Conservation (phyloP, 2,797 vertebrate species). For the Adrianichthys oophorus region DNA sequence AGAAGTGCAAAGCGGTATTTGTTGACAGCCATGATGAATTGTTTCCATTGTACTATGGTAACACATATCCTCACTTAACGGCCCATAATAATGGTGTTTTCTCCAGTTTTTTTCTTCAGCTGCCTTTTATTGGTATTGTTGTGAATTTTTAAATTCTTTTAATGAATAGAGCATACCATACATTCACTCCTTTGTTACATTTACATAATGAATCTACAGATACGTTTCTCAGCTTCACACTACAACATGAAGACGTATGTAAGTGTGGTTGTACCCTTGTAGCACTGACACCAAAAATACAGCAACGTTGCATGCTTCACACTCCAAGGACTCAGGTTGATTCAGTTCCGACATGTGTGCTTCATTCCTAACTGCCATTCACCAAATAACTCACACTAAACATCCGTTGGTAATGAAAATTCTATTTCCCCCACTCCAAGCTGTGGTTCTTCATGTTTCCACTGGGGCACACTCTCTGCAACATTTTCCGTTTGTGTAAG, state of each 20-base stretch:
- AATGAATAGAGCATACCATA: constrained; percentile 8
- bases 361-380: background rate
- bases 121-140: constrained; percentile 37
- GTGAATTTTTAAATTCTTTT: constrained; percentile 2
- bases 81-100: constrained; percentile 9
- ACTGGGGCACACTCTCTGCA: constrained; percentile 32
- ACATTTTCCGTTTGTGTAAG: background rate
- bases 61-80: constrained; percentile 15
- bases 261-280: constrained; percentile 16
- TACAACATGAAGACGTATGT: constrained; percentile 23
- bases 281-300: constrained; percentile 13
- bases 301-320: constrained; percentile 15
- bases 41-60: constrained; percentile 39
- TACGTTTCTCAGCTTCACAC: constrained; percentile 18
- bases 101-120: constrained; percentile 22
- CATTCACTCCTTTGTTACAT: constrained; percentile 22
- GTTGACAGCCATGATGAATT: constrained; percentile 59
- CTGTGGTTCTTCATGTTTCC: constrained; percentile 34
- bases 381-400: constrained; percentile 13
- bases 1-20: constrained; percentile 44
- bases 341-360: constrained; percentile 5
- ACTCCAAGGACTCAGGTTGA: constrained; percentile 19
- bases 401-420: constrained; percentile 10
- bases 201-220: constrained; percentile 22
- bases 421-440: constrained; percentile 9